A percentile compares a stretch with the other conserved stretches of the same genome.
phyloP scores from a whole-genome alignment of 2,113 vertebrate species.

The Prolemur simus region DNA sequence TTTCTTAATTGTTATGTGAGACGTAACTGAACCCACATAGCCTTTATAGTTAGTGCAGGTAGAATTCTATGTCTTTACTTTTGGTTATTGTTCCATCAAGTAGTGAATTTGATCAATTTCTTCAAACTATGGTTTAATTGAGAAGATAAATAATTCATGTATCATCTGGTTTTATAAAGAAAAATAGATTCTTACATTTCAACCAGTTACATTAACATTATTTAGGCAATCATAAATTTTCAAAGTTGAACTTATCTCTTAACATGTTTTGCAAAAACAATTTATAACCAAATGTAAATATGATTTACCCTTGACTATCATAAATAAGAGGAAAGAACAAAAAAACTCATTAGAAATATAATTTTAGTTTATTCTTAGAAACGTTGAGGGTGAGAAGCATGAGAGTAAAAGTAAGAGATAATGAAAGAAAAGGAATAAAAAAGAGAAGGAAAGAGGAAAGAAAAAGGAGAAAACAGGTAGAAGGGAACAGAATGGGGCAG shows the following conservation, averaged over 20 bases:
- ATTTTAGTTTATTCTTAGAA: slow-evolving; percentile 10
- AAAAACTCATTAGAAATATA: neutral
- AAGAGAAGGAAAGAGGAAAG: neutral
- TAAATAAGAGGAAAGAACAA: neutral
- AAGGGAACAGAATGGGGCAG: neutral
- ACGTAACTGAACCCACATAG: neutral
- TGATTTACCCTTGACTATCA: neutral
- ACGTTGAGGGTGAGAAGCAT: neutral
- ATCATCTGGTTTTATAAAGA: neutral
- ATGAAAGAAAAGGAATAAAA: neutral
- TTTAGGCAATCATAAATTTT: neutral
- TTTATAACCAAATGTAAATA: neutral
- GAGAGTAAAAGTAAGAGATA: neutral
- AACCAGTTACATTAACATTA: neutral
- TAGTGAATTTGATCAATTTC: neutral
- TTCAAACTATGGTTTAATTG: neutral
- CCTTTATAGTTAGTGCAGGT: neutral
- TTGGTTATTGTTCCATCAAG: neutral
- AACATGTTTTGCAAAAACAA: neutral
- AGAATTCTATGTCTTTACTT: neutral
- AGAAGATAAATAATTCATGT: neutral
- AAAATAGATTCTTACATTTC: neutral
- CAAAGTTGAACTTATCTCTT: neutral
- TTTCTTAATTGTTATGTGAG: neutral
- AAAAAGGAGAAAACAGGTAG: neutral